Evolutionary conservation across 2,888 invertebrate species (phyloP).

Genomic region (Micropterix aruncella): DNA sequence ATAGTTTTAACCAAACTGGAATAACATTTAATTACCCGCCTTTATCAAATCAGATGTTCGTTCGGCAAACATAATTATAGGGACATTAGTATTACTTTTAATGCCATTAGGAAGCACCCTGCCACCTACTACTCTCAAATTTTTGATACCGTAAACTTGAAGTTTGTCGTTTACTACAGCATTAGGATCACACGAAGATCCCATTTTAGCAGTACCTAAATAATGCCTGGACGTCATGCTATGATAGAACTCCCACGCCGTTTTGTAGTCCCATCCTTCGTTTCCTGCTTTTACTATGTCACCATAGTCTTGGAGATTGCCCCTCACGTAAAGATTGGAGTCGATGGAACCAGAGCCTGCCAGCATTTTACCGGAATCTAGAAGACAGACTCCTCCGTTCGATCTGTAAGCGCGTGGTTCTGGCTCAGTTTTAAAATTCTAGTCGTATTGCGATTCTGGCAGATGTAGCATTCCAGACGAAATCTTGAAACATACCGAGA

Average conservation of each 20-base stretch:
- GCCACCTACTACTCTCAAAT: neutral
- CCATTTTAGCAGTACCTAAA: neutral
- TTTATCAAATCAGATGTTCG: neutral
- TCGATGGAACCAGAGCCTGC: constrained; percentile 74
- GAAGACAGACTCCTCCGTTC: neutral
- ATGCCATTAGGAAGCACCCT: neutral
- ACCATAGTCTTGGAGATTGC: constrained; percentile 62
- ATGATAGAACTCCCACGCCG: constrained; percentile 66
- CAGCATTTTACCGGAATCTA: constrained; percentile 31
- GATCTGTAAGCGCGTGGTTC: neutral
- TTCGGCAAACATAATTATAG: neutral
- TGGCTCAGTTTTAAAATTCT: neutral
- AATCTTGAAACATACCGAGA: neutral
- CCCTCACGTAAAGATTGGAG: constrained; percentile 76
- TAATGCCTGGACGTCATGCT: too few relatives aligned
- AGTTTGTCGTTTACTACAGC: neutral
- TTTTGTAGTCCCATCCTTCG: constrained; percentile 63
- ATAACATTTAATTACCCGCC: neutral
- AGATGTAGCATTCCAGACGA: too few relatives aligned
- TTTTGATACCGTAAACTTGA: neutral
- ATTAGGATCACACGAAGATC: neutral
- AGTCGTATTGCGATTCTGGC: neutral
- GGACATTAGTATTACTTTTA: neutral
- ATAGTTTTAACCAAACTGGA: too few relatives aligned
- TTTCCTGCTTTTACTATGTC: constrained; percentile 64